Conservation (phyloP, 2,113 vertebrate genomes). For the Etheostoma cragini region DNA sequence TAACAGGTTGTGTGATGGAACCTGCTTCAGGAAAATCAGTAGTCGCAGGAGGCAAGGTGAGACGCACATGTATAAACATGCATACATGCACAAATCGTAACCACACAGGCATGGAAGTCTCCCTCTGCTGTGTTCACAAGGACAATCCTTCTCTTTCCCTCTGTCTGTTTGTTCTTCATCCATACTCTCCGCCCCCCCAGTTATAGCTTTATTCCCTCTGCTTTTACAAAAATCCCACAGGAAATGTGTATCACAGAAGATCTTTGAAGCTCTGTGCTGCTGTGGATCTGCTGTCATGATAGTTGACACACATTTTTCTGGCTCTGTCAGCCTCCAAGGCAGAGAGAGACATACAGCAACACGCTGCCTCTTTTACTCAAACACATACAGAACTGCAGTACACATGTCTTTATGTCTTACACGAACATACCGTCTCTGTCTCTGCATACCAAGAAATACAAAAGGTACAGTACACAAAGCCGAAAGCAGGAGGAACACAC, state of each 20-base stretch:
- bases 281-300: conserved; percentile 26
- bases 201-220: conserved; percentile 31
- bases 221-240: conserved; percentile 23
- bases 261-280: conserved; percentile 48
- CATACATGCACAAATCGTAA: not conserved
- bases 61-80: not conserved
- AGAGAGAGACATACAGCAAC: conserved; percentile 22
- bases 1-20: conserved; percentile 97
- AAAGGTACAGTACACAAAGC: not conserved
- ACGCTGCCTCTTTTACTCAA: not conserved
- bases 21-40: conserved; percentile 98
- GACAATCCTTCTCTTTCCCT: not conserved
- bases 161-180: conserved; percentile 17
- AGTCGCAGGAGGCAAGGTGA: conserved; percentile 96
- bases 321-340: conserved; percentile 21
- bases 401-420: conserved; percentile 10
- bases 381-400: conserved; percentile 1
- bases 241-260: conserved; percentile 25
- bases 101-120: not conserved
- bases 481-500: not conserved
- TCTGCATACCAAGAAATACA: not conserved
- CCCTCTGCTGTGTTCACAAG: not conserved
- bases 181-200: not conserved
- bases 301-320: conserved; percentile 11
- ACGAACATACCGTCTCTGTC: not conserved